Evolutionary conservation across 2,888 invertebrate species (phyloP), one percentile per base, ranked within the genome.

Genomic region (Hypercompe scribonia): DNA sequence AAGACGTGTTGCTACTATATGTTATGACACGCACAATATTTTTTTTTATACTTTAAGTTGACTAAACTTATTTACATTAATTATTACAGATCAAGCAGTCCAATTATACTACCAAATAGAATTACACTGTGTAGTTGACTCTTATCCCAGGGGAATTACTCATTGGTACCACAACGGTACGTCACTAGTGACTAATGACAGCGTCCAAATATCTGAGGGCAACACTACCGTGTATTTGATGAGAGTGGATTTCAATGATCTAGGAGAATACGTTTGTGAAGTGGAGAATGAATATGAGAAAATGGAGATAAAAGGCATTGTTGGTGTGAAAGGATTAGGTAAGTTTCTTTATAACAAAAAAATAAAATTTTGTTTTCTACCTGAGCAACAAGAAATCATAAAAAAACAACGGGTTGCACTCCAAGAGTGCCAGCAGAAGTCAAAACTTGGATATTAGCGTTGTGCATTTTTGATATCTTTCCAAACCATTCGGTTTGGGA

Each of bases 181-280:
- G 0, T 64, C 80, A 3, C 70, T 94, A 1, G 15, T 31, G 0
- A 70, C 76, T 1, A 80, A 80, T 50, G 76, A 78, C 11, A 89
- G 89, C 50, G 78, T 89, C 3, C 79, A 88, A 0, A 34, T 90
- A 11, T 82, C 88, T 0, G 87, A 88, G 15, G 88, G 92, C 58
- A 84, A 83, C 8, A 81, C 84, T 0, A 86, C 86, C 2, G 73
- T 95, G 2, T 83, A 85, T 31, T 85, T 96, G 42, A 82, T 86
- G 34, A 89, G 85, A 69, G 88, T 93, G 2, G 89, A 90, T 65
- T 93, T 94, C 50, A 76, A 81, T 2, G 84, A 94, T 73, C 78
- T 94, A 4, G 97, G 97, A 0, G 82, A 88, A 24, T 97, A 96
- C 80, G 88, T 87, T 0, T 97, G 97, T 85, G 89, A 90, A 58